phyloP scores from a whole-genome alignment of 1,140 invertebrate species.

The Brevipalpus yothersi region DNA sequence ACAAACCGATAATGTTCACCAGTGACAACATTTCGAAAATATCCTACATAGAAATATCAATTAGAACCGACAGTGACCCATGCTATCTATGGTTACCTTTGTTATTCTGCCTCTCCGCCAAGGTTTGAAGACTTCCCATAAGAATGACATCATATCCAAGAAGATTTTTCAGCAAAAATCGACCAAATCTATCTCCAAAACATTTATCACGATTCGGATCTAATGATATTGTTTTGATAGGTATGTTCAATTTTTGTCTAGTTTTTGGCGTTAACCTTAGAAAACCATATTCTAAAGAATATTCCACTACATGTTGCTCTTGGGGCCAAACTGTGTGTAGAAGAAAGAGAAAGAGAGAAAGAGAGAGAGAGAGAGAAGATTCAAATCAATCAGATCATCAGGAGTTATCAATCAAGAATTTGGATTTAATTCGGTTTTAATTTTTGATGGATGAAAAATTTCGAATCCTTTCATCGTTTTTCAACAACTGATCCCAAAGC shows the following conservation, averaged over 20 bases:
- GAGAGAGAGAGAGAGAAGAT: conserved; percentile 2
- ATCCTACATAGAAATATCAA: conserved; percentile 11
- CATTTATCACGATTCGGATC: conserved; percentile 67
- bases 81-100: conserved; percentile 33
- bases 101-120: conserved; percentile 86
- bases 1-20: conserved; percentile 98
- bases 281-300: conserved; percentile 89
- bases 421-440: not conserved
- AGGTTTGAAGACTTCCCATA: conserved; percentile 78
- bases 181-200: conserved; percentile 73
- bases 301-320: conserved; percentile 91
- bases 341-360: conserved; percentile 1
- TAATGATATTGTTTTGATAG: conserved; percentile 68
- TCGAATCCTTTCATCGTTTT: too few species aligned
- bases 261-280: conserved; percentile 61
- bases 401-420: not conserved
- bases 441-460: not conserved
- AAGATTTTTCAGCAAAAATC: conserved; percentile 70
- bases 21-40: conserved; percentile 66
- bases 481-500: too few species aligned
- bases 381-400: not conserved
- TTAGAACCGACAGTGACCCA: conserved; percentile 15
- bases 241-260: conserved; percentile 59
- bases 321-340: conserved; percentile 42
- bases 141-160: conserved; percentile 88